These are phyloP conservation scores for Psilopsiagon aurifrons DNA, from an alignment of 2,113 vertebrate genomes.

Conservation along the genomic window DNA sequence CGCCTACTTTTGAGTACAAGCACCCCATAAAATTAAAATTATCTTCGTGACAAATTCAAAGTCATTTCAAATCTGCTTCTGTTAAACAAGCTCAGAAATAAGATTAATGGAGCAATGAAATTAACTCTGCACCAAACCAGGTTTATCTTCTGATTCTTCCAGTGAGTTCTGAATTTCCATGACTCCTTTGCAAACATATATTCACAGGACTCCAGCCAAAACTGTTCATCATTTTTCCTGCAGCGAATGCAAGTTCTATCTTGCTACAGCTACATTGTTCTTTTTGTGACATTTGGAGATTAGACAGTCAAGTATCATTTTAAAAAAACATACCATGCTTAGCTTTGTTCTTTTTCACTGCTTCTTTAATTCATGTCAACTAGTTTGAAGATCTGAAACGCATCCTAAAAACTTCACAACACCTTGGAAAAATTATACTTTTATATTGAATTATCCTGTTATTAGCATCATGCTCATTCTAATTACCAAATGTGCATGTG, in stretches of 20 bases:
- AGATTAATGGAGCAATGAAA: slow-evolving; percentile 31
- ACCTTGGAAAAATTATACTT: neutral
- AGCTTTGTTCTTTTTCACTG: neutral
- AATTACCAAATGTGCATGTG: neutral
- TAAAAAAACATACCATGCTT: neutral
- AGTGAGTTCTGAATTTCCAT: neutral
- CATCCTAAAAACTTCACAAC: neutral
- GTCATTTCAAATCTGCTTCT: slow-evolving; percentile 20
- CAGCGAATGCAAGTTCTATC: neutral
- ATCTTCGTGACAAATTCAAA: slow-evolving; percentile 22
- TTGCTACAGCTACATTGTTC: neutral
- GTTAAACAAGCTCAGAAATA: slow-evolving; percentile 15
- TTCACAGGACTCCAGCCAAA: neutral
- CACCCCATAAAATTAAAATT: slow-evolving; percentile 28
- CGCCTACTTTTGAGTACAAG: neutral
- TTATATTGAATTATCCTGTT: neutral
- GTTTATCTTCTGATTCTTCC: neutral
- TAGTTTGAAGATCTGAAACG: neutral
- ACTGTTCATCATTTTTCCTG: neutral
- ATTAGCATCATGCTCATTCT: neutral
- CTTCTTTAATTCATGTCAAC: neutral
- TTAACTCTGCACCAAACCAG: neutral
- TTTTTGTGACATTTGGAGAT: neutral
- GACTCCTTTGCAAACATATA: neutral
- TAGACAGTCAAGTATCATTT: neutral